Evolutionary conservation across 2,888 invertebrate genomes (phyloP), one percentile per base, ranked within the genome.

Genomic region (Lasioglossum oenotherae): DNA sequence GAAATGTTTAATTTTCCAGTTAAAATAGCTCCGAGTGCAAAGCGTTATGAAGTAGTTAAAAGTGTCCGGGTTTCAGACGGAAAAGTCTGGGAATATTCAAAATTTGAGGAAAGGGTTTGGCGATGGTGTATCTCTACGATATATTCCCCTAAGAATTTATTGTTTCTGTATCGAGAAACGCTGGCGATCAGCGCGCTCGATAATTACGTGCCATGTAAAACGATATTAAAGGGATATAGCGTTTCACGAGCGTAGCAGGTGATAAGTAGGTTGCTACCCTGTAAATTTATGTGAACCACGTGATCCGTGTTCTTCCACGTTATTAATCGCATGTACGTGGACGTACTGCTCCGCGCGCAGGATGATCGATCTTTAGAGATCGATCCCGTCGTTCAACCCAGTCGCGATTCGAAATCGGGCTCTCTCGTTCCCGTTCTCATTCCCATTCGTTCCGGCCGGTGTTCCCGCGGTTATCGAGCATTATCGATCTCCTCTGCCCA

Each of bases 121-220:
- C 23, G 53, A 53, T n/a, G 8, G 57, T 2, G n/a, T 57, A 16
- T 19, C 46, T 19, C 46, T 19, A 16, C 46, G 4, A 46, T 46
- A 46, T 49, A 49, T 49, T 49, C 19, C 19, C 19, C 49, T 49
- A 49, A 49, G 49, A 71, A 80, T 72, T 71, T 77, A 82, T 78
- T 81, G 73, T 81, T 78, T 72, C 87, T 71, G 74, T 77, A 78
- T 86, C 78, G 84, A 60, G 41, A 69, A 60, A 69, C 16, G 53
- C 67, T 69, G 82, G 85, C 80, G 86, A 60, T 60, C 85, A 88
- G 88, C 87, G 81, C 10, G 23, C 60, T 60, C 60, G 90, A 84
- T 90, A 90, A 90, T 90, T 88, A 69, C 85, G 73, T 67, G 71
- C 76, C 85, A 80, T 86, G 90, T 87, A 90, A 90, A 90, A 83